Base-by-base conservation (phyloP, 2,888 invertebrate genomes). In the Drosophila setosimentum region DNA sequence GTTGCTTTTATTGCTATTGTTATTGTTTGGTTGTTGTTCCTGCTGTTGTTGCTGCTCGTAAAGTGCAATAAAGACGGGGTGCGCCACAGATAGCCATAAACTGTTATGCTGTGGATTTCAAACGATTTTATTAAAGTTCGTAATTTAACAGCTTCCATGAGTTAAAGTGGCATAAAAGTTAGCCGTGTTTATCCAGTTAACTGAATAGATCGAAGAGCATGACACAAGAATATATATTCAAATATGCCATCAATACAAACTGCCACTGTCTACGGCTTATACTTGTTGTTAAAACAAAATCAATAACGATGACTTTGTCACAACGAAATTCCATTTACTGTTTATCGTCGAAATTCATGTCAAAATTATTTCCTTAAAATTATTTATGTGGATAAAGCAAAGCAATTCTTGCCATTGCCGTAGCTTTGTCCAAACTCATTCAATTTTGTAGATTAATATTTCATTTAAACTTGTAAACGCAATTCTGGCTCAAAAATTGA, bases 1-100 rank as follows among this genome's bases (percentile, higher is more conserved):
- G 60, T 65, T 82, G 42, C 66, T 75, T 74, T 86, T 65, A 67
- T 71, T 69, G 65, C 27, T 59, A 51, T 68, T 62, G 76, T 65
- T 69, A 64, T 78, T 80, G 83, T 68, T 81, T 76, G 68, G 67
- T 11, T 69, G 62, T 35, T 30, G 24, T 27, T 75, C 33, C 4
- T 21, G 21, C 6, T 45, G 21, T 62, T 76, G 73, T 54, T 83
- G 65, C 10, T 65, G 80, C 57, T 55, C 63, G 55, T 50, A 53
- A 74, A 67, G 51, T 59, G 78, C 32, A 37, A 27, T 27, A 45
- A 54, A 33, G 42, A 18, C 27, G 18, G 57, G 24, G 32, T 29
- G 7, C 30, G 54, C 16, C n/a, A 30, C 42, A 42, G 49, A 45
- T 40, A 45, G 29, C 42, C 30, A 50, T 51, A 29, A 62, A 65